Percentiles rank a stretch among this genome's conserved stretches.
phyloP scores from a whole-genome alignment of 2,113 vertebrate genomes.

The Rostratula benghalensis region DNA sequence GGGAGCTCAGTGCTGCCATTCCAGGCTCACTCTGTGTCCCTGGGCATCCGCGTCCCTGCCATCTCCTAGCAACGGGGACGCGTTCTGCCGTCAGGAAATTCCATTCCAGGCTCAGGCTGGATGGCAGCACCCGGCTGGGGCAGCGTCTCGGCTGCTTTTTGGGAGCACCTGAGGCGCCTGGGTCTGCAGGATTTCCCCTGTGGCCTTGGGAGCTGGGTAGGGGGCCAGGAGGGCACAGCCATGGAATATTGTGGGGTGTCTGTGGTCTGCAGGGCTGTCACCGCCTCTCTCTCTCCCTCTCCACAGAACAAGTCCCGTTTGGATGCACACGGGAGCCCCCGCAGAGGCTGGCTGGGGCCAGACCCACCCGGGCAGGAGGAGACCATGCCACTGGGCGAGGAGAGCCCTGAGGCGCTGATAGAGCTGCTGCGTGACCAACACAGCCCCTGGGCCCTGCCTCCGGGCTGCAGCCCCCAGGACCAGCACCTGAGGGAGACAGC shows the following conservation, averaged over 20 bases:
- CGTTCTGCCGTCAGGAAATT: fast-evolving
- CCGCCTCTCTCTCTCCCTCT: not conserved
- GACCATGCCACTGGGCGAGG: not conserved
- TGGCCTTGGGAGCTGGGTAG: constrained; percentile 83
- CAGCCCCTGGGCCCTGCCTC: constrained; percentile 80
- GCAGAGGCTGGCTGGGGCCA: not conserved
- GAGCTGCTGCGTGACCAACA: constrained; percentile 71
- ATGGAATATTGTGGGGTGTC: fast-evolving
- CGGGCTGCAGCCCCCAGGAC: constrained; percentile 71
- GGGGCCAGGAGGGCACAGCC: not conserved
- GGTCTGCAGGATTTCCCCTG: constrained; percentile 83
- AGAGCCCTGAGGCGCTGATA: constrained; percentile 67
- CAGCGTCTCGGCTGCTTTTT: constrained; percentile 69
- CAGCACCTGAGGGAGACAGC: constrained; percentile 72
- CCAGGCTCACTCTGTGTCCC: fast-evolving
- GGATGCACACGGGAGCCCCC: fast-evolving
- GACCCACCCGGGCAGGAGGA: not conserved
- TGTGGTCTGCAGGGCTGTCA: not conserved
- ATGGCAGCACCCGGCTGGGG: not conserved
- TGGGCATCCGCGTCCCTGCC: not conserved
- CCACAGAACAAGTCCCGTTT: constrained; percentile 70
- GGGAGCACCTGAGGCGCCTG: constrained; percentile 71
- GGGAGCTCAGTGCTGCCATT: fast-evolving
- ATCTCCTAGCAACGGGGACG: constrained; percentile 10
- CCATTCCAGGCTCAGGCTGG: not conserved